Evolutionary conservation across 2,113 vertebrate species (phyloP).

Genomic region (Eublepharis macularius): DNA sequence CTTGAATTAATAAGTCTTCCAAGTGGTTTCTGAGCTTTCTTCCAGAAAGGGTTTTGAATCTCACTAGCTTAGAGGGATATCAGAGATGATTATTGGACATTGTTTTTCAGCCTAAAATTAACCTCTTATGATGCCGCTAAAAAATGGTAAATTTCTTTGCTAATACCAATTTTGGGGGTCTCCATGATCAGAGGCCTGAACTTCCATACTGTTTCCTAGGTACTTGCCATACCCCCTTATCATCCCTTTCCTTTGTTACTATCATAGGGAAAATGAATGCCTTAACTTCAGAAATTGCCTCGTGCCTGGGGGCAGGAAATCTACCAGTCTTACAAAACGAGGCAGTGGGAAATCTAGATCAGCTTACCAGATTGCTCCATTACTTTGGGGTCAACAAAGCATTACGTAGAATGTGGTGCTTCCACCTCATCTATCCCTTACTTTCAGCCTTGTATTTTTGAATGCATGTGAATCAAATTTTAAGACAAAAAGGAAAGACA

Average conservation of each 20-base stretch:
- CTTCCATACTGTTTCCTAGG: background rate
- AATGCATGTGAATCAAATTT: background rate
- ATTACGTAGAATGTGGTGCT: background rate
- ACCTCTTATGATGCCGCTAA: background rate
- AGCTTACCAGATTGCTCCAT: background rate
- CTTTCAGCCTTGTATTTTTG: background rate
- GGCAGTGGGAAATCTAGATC: background rate
- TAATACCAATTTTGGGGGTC: background rate
- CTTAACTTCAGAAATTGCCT: constrained; percentile 3
- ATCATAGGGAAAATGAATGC: fast-evolving
- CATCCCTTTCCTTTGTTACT: background rate
- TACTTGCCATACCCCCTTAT: background rate
- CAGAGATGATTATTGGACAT: too few species aligned
- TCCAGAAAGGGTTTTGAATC: too few species aligned
- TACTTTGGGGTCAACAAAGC: background rate
- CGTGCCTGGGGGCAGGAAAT: background rate
- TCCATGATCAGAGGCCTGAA: background rate
- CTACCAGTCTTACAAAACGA: constrained; percentile 8
- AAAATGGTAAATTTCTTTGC: background rate
- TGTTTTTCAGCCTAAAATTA: too few species aligned
- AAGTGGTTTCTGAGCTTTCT: too few species aligned
- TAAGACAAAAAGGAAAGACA: background rate
- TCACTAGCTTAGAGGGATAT: too few species aligned
- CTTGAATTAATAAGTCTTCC: too few species aligned
- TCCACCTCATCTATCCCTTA: background rate